Evolutionary conservation across 2,888 invertebrate species (phyloP).

Genomic region (Incurvaria masculella): DNA sequence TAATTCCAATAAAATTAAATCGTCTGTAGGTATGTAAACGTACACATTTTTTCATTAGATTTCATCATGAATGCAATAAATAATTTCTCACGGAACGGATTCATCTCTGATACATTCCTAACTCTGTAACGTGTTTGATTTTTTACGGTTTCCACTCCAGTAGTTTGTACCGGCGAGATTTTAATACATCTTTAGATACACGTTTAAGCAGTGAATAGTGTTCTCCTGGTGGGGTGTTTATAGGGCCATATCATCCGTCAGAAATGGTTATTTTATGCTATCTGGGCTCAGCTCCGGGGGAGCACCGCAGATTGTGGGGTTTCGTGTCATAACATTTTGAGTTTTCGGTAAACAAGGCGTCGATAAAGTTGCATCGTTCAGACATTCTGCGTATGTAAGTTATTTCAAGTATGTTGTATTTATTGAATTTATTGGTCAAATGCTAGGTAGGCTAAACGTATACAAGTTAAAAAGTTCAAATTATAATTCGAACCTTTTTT

Average conservation of each 20-base stretch:
- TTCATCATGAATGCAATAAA: too few species aligned
- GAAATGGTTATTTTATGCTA: constrained; percentile 52
- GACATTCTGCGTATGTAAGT: too few species aligned
- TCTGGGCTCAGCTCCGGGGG: constrained; percentile 27
- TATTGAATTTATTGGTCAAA: too few species aligned
- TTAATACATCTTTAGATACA: constrained; percentile 48
- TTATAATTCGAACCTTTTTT: too few species aligned
- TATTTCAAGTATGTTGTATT: too few species aligned
- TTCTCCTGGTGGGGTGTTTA: constrained; percentile 41
- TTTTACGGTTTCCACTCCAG: constrained; percentile 48
- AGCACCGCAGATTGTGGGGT: constrained; percentile 23
- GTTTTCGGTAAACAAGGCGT: constrained; percentile 30
- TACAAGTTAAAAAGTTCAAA: too few species aligned
- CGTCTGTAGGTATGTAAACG: too few species aligned
- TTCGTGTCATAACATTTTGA: constrained; percentile 52
- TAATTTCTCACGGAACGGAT: too few species aligned
- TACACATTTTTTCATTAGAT: too few species aligned
- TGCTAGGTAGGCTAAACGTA: too few species aligned
- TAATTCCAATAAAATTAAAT: too few species aligned
- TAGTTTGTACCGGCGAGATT: constrained; percentile 51
- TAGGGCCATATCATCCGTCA: constrained; percentile 47
- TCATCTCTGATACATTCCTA: constrained; percentile 15
- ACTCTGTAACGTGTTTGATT: constrained; percentile 26
- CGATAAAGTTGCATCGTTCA: too few species aligned
- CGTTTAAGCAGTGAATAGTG: constrained; percentile 42